A percentile compares a stretch with the other conserved stretches of the same genome.
These are phyloP conservation scores for Kradibia gibbosae DNA, from an alignment of 1,140 invertebrate genomes.

Conservation along the genomic window DNA sequence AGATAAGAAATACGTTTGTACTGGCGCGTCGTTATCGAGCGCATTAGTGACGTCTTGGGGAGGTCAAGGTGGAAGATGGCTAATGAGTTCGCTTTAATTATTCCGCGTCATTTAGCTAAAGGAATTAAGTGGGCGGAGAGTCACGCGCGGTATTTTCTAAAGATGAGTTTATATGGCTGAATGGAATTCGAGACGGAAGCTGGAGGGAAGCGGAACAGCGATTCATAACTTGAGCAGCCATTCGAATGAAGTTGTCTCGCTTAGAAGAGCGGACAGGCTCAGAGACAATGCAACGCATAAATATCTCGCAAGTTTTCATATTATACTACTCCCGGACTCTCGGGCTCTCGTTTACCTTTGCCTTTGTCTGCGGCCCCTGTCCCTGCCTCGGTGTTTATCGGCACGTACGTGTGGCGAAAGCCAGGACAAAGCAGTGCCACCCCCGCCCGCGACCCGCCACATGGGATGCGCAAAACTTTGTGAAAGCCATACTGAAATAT, in stretches of 20 bases:
- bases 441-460: not conserved
- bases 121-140: not conserved
- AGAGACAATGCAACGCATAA: slow-evolving; percentile 70
- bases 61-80: not conserved
- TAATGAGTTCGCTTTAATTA: not conserved
- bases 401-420: slow-evolving; percentile 19
- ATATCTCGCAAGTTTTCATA: slow-evolving; percentile 66
- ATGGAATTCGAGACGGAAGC: not conserved
- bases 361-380: slow-evolving; percentile 48
- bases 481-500: slow-evolving; percentile 49
- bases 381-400: slow-evolving; percentile 19
- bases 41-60: too few relatives aligned
- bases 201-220: slow-evolving; percentile 24
- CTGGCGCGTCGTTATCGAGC: too few relatives aligned
- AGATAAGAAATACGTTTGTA: too few relatives aligned
- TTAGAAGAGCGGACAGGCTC: slow-evolving; percentile 35
- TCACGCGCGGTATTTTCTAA: not conserved
- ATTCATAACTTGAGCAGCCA: slow-evolving; percentile 64
- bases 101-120: not conserved
- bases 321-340: slow-evolving; percentile 53
- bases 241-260: slow-evolving; percentile 68
- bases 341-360: slow-evolving; percentile 35
- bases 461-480: slow-evolving; percentile 44
- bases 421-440: slow-evolving; percentile 41
- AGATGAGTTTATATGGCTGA: slow-evolving; percentile 17